Conservation (phyloP, 2,888 invertebrate genomes). For the Drosophila borealis region DNA sequence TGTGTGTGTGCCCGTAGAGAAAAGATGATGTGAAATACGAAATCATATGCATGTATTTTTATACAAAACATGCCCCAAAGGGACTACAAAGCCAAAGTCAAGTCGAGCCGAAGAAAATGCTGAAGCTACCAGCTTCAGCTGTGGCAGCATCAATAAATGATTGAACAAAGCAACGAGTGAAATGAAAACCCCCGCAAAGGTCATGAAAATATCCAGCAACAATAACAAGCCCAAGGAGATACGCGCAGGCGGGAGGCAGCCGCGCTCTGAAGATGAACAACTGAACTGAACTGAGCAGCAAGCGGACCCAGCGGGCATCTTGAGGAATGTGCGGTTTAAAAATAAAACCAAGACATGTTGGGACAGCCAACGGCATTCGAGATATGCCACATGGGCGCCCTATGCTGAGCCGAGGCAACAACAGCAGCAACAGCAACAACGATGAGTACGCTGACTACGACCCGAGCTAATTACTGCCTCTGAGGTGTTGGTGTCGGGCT, state of each 20-base stretch:
- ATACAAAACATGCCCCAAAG: conserved; percentile 70
- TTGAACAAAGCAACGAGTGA: conserved; percentile 70
- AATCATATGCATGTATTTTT: conserved; percentile 65
- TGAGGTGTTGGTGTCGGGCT: conserved; percentile 41
- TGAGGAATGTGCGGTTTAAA: conserved; percentile 76
- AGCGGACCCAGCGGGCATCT: conserved; percentile 69
- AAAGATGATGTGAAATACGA: conserved; percentile 46
- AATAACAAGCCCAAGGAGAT: conserved; percentile 26
- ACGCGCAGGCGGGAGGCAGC: conserved; percentile 29
- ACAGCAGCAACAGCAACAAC: conserved; percentile 1
- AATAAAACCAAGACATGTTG: conserved; percentile 58
- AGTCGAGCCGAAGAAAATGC: conserved; percentile 44
- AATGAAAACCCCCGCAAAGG: conserved; percentile 79
- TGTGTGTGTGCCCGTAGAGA: conserved; percentile 35
- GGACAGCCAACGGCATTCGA: conserved; percentile 33
- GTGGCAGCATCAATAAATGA: conserved; percentile 73
- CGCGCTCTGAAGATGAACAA: conserved; percentile 2
- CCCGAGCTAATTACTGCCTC: conserved; percentile 60
- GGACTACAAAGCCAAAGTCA: conserved; percentile 61
- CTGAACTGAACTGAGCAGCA: conserved; percentile 18
- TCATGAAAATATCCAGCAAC: conserved; percentile 67
- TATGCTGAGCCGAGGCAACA: conserved; percentile 22
- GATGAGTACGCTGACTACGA: conserved; percentile 11
- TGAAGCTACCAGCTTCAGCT: background rate
- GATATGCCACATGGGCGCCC: conserved; percentile 68